Evolutionary conservation across 2,888 invertebrate species (phyloP).

Genomic region (Tiliacea aurago): DNA sequence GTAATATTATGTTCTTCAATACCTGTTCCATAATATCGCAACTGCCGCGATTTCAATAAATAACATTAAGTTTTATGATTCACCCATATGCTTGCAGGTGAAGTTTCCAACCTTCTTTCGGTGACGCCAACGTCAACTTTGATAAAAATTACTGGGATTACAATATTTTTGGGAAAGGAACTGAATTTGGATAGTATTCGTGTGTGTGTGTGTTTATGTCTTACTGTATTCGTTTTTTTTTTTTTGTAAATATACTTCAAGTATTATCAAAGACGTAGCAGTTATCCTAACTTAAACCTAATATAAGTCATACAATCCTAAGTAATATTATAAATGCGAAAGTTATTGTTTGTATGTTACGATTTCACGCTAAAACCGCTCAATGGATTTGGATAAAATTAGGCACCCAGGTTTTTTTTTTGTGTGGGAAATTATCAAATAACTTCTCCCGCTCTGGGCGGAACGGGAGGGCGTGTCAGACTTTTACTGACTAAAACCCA

Average conservation of each 20-base stretch:
- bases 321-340: too few relatives aligned
- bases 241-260: neutral
- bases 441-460: too few relatives aligned
- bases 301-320: too few relatives aligned
- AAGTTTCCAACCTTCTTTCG: constrained; percentile 46
- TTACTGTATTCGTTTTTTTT: constrained; percentile 11
- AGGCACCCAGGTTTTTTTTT: too few relatives aligned
- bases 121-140: constrained; percentile 48
- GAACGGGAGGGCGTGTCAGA: too few relatives aligned
- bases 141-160: constrained; percentile 47
- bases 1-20: constrained; percentile 35
- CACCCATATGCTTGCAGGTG: constrained; percentile 64
- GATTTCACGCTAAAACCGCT: too few relatives aligned
- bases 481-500: too few relatives aligned
- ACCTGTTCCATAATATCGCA: constrained; percentile 37
- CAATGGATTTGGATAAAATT: too few relatives aligned
- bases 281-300: neutral
- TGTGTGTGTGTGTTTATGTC: neutral
- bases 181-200: constrained; percentile 5
- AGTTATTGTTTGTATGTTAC: too few relatives aligned
- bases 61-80: constrained; percentile 71
- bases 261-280: too few relatives aligned
- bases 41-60: constrained; percentile 62
- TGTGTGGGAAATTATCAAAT: too few relatives aligned
- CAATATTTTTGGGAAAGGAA: constrained; percentile 22